Evolutionary conservation across 2,797 vertebrate species (phyloP), one percentile per base, ranked within the genome.

Genomic region (Glyptemys insculpta): DNA sequence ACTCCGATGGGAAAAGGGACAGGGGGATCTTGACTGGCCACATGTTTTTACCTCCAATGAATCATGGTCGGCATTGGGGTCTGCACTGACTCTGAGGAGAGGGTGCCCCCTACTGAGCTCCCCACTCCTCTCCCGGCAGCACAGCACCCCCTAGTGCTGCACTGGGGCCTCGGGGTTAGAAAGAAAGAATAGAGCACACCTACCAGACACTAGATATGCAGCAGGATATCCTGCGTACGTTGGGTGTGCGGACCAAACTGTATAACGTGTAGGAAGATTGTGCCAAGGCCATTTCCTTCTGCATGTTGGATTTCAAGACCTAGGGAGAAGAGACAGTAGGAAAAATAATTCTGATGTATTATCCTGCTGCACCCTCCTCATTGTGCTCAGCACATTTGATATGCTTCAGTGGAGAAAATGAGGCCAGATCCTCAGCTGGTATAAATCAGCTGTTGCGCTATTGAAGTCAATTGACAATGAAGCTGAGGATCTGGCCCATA

Each of bases 221-320:
- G 74, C 98, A 0, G 2, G 98, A 99, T 93, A 98, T 98, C 3
- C 12, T 95, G 88, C 98, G 98, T 98, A 99, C 98, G 15, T 93
- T 97, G 25, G 98, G 97, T 1, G 98, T 99, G 7, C 98, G 98
- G 83, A 98, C 96, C 50, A 99, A 98, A 94, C 99, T 99, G 81
- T 99, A 56, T 31, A 90, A 81, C 2, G 98, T 92, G 95, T 99
- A 96, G 53, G 97, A 93, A 12, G 94, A 94, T 23, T 97, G 94
- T 1, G 97, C 94, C 80, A 95, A 95, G 12, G 97, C 95, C 95
- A 99, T 86, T 89, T 99, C 99, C 83, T 98, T 99, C 91, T 98
- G 98, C 99, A 99, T 99, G 78, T 98, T 98, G 81, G 98, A 97
- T 44, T 98, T 98, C 78, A 99, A 92, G 94, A 98, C 96, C 99